Evolutionary conservation across 2,113 vertebrate species (phyloP), one percentile per base, ranked within the genome.

Genomic region (Paramisgurnus dabryanus): DNA sequence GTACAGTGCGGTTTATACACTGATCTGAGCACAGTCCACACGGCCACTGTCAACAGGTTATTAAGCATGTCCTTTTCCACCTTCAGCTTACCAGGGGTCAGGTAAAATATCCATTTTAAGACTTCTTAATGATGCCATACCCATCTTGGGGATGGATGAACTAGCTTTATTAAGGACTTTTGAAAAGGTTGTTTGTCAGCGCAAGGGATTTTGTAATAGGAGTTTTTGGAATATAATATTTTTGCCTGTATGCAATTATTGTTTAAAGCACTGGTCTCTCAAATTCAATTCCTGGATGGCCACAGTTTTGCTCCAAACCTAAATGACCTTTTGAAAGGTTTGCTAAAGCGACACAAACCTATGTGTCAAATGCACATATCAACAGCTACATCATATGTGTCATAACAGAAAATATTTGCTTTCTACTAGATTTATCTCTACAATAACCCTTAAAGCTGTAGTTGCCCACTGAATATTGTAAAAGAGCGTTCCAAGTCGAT

Each of bases 1-100:
- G 79, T 88, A 80, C 84, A 82, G 81, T 43, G 22, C 68, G 41
- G 78, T 83, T 84, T 78, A 76, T 76, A 80, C 82, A 78, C 68
- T 79, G 83, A 80, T 83, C 82, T 83, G 76, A 76, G 67, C 80
- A 83, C 84, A 88, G 83, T 67, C 84, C 87, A 77, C 84, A 80
- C 76, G 88, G 88, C 83, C 79, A 53, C 74, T 12, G 41, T 80
- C 81, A 90, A 80, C 80, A 89, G 74, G 74, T 78, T 58, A 50
- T 69, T 63, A 50, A 79, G 85, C 68, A 89, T 85, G 85, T 82
- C 83, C 75, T 83, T 67, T 84, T 83, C 76, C 67, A 67, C 40
- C 69, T 68, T 78, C 79, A 13, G 55, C 72, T 76, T 63, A 71
- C 49, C 60, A 72, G 72, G 43, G 60, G 66, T 60, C 76, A 50